A percentile compares a stretch with the other conserved stretches of the same genome.
phyloP scores from a whole-genome alignment of 2,797 vertebrate genomes.

The Eidolon dupreanum region DNA sequence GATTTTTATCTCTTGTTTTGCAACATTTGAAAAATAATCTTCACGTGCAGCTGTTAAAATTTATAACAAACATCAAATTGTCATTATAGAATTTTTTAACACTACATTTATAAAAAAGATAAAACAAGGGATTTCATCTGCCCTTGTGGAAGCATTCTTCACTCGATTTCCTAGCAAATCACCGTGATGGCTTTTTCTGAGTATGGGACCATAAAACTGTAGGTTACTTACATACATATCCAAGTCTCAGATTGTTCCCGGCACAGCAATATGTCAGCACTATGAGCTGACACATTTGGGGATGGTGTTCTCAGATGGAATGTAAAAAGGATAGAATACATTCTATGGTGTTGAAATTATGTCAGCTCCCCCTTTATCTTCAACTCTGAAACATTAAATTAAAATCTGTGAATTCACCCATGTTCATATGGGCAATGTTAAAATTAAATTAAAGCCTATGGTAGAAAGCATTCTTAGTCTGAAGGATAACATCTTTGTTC shows the following conservation, averaged over 20 bases:
- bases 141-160: background rate
- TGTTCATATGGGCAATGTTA: background rate
- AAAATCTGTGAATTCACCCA: conserved; percentile 51
- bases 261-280: background rate
- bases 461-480: background rate
- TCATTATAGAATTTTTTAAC: conserved; percentile 15
- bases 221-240: background rate
- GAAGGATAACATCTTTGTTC: conserved; percentile 23
- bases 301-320: background rate
- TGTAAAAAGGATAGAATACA: conserved; percentile 4
- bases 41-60: background rate
- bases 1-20: background rate
- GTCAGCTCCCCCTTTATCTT: background rate
- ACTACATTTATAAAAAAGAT: background rate
- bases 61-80: background rate
- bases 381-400: conserved; percentile 50
- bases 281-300: background rate
- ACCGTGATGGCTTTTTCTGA: conserved; percentile 44
- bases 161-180: conserved; percentile 48
- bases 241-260: background rate
- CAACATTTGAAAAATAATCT: background rate
- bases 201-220: conserved; percentile 40
- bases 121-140: background rate
- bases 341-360: background rate
- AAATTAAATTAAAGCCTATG: conserved; percentile 54